Evolutionary conservation across 2,888 invertebrate species (phyloP).

Genomic region (Augiades crinisus): DNA sequence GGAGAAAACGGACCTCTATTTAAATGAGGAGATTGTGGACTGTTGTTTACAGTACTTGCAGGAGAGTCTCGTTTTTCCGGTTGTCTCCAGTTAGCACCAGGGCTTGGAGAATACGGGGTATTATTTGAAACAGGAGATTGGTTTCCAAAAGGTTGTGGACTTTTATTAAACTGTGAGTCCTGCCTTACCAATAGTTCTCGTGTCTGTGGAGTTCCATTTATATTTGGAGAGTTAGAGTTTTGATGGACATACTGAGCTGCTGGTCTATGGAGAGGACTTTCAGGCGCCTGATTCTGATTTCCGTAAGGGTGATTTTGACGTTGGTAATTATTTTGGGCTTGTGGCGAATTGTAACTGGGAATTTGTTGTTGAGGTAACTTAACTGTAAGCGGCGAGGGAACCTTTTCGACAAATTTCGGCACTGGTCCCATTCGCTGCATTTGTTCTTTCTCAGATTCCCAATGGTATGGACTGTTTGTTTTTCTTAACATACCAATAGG

Average conservation of each 20-base stretch:
- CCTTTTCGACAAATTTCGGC: slow-evolving; percentile 72
- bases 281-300: slow-evolving; percentile 58
- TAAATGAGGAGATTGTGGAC: slow-evolving; percentile 48
- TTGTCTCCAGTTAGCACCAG: slow-evolving; percentile 74
- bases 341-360: slow-evolving; percentile 62
- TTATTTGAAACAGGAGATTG: slow-evolving; percentile 58
- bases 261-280: slow-evolving; percentile 72
- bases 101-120: slow-evolving; percentile 63
- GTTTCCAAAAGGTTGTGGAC: slow-evolving; percentile 68
- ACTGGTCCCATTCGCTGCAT: slow-evolving; percentile 71
- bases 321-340: slow-evolving; percentile 52
- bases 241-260: slow-evolving; percentile 73
- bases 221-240: slow-evolving; percentile 55
- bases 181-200: slow-evolving; percentile 69
- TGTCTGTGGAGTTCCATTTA: slow-evolving; percentile 58
- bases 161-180: slow-evolving; percentile 77
- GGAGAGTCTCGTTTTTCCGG: slow-evolving; percentile 73
- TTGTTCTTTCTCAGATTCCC: slow-evolving; percentile 82
- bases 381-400: slow-evolving; percentile 71
- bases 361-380: slow-evolving; percentile 72
- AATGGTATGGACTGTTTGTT: slow-evolving; percentile 85
- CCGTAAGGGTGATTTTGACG: slow-evolving; percentile 46
- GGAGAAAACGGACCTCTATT: slow-evolving; percentile 58
- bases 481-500: slow-evolving; percentile 86
- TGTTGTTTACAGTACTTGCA: slow-evolving; percentile 42